These are phyloP conservation scores for Notolepis coatsorum DNA, from an alignment of 2,797 vertebrate species.

Conservation along the genomic window DNA sequence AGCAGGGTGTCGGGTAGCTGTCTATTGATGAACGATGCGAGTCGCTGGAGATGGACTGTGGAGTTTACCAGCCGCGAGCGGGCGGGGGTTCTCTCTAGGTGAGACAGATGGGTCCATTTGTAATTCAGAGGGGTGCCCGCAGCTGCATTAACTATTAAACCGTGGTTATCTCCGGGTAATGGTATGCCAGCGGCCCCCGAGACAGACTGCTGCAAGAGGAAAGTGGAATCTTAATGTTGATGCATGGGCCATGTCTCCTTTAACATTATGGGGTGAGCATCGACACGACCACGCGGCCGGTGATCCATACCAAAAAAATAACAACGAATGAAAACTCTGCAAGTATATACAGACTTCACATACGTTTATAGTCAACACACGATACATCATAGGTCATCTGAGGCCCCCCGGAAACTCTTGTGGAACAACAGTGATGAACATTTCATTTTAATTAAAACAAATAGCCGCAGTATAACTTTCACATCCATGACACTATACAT, in stretches of 20 bases:
- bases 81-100: slow-evolving; percentile 61
- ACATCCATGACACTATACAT: too few species aligned
- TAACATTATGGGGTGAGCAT: slow-evolving; percentile 15
- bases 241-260: slow-evolving; percentile 26
- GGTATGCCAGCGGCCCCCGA: slow-evolving; percentile 61
- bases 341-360: neutral
- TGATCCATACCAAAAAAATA: too few species aligned
- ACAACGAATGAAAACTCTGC: slow-evolving; percentile 8
- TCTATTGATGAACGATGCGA: slow-evolving; percentile 76
- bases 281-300: too few species aligned
- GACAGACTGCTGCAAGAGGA: slow-evolving; percentile 52
- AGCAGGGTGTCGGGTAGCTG: slow-evolving; percentile 67
- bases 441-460: too few species aligned
- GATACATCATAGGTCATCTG: neutral
- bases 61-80: slow-evolving; percentile 43
- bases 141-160: slow-evolving; percentile 83
- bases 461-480: too few species aligned
- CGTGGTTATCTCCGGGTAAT: slow-evolving; percentile 78
- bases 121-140: slow-evolving; percentile 72
- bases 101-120: slow-evolving; percentile 77
- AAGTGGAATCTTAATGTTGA: slow-evolving; percentile 56
- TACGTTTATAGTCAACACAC: neutral
- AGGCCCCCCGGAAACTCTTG: too few species aligned
- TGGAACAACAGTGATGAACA: neutral
- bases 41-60: slow-evolving; percentile 63